Conservation (phyloP, 2,888 invertebrate species). For the Chalcosyrphus nemorum region DNA sequence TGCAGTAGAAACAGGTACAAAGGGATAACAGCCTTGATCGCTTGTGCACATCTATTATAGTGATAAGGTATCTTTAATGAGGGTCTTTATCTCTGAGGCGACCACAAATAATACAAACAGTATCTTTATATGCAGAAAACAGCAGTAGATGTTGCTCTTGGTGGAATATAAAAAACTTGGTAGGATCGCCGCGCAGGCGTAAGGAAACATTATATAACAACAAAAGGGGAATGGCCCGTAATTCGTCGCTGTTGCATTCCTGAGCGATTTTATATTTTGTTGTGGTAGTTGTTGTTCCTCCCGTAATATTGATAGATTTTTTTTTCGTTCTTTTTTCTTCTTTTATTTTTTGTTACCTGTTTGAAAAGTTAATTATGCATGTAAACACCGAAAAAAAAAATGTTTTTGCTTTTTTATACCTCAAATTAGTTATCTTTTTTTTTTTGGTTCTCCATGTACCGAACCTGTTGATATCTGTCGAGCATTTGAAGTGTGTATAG, state of each 20-base stretch:
- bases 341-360: constrained; percentile 54
- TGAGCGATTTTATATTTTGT: constrained; percentile 55
- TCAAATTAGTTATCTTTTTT: not conserved
- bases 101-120: constrained; percentile 28
- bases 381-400: constrained; percentile 48
- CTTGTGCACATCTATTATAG: constrained; percentile 13
- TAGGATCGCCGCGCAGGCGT: constrained; percentile 1
- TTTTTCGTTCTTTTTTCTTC: constrained; percentile 6
- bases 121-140: constrained; percentile 5
- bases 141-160: constrained; percentile 11
- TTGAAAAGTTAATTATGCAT: constrained; percentile 69
- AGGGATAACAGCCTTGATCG: constrained; percentile 5
- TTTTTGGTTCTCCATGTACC: not conserved
- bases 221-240: constrained; percentile 64
- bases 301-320: constrained; percentile 66
- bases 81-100: constrained; percentile 41
- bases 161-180: not conserved
- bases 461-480: constrained; percentile 22
- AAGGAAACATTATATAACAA: constrained; percentile 62
- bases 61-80: constrained; percentile 48
- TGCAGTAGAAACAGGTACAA: not conserved
- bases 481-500: constrained; percentile 11
- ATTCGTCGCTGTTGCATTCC: constrained; percentile 66
- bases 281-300: constrained; percentile 39
- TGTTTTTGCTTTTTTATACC: not conserved